Evolutionary conservation across 2,888 invertebrate genomes (phyloP).

Genomic region (Caenorhabditis auriculariae): DNA sequence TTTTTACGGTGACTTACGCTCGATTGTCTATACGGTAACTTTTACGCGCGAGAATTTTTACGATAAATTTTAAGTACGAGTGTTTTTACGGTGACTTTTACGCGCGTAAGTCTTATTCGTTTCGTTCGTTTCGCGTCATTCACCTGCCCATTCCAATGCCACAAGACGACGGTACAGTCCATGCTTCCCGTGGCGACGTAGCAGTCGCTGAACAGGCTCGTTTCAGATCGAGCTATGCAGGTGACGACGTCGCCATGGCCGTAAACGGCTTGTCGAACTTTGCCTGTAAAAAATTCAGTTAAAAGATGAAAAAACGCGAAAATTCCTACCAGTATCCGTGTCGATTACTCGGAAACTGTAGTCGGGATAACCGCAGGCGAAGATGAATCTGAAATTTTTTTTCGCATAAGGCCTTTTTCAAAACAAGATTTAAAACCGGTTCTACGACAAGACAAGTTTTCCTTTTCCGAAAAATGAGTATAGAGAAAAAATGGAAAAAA

Average conservation of each 20-base stretch:
- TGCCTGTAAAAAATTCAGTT: slow-evolving; percentile 72
- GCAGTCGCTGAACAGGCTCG: slow-evolving; percentile 97
- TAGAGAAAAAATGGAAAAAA: too few species aligned
- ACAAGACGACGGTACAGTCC: slow-evolving; percentile 94
- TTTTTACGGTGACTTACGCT: too few species aligned
- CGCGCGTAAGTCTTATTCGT: too few species aligned
- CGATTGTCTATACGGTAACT: too few species aligned
- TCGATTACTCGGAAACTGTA: slow-evolving; percentile 97
- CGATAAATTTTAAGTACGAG: too few species aligned
- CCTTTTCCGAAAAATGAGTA: too few species aligned
- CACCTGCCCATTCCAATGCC: slow-evolving; percentile 89
- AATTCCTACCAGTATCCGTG: slow-evolving; percentile 80
- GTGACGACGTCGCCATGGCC: slow-evolving; percentile 99
- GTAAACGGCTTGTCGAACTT: slow-evolving; percentile 96
- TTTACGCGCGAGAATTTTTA: too few species aligned
- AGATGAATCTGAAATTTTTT: slow-evolving; percentile 73
- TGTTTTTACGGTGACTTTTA: too few species aligned
- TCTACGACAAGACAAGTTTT: too few species aligned
- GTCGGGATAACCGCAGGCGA: slow-evolving; percentile 99
- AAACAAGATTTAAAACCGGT: too few species aligned
- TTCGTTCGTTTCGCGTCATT: too few species aligned
- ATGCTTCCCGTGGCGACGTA: slow-evolving; percentile 96
- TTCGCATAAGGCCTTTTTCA: too few species aligned
- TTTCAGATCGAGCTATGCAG: slow-evolving; percentile 93
- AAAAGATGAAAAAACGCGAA: background rate